Conservation (phyloP, 1,140 invertebrate genomes). For the Cryptotermes secundus region DNA sequence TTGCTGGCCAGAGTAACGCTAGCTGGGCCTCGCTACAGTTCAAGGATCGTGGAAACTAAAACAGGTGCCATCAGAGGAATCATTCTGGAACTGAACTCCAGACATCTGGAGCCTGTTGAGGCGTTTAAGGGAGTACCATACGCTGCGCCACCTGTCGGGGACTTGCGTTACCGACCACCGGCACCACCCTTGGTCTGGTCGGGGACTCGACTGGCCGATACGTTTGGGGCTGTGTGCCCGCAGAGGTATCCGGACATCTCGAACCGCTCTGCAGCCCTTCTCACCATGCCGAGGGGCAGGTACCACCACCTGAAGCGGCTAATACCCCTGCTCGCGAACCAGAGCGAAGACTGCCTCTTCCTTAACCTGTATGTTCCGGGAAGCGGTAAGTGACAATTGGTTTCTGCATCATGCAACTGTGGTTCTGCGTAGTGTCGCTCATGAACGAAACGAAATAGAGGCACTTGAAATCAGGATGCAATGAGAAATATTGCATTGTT, state of each 20-base stretch:
- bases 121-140: constrained; percentile 82
- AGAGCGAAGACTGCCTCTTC: constrained; percentile 88
- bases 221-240: constrained; percentile 74
- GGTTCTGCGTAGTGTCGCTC: no score
- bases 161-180: constrained; percentile 69
- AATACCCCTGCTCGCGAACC: constrained; percentile 67
- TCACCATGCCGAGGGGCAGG: constrained; percentile 66
- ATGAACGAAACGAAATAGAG: no score
- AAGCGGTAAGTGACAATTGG: constrained; percentile 60
- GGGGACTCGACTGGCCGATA: constrained; percentile 70
- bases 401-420: not conserved
- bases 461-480: no score
- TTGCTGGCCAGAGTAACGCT: constrained; percentile 39
- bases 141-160: constrained; percentile 73
- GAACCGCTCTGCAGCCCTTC: constrained; percentile 67
- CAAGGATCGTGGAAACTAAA: constrained; percentile 63
- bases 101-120: constrained; percentile 76
- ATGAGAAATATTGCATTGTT: no score
- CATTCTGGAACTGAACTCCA: constrained; percentile 71
- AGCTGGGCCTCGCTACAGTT: constrained; percentile 59
- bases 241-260: constrained; percentile 70
- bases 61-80: constrained; percentile 67
- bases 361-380: constrained; percentile 86
- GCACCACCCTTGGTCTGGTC: constrained; percentile 67
- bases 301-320: constrained; percentile 66